Evolutionary conservation across 2,113 vertebrate genomes (phyloP).

Genomic region (Petaurus breviceps): DNA sequence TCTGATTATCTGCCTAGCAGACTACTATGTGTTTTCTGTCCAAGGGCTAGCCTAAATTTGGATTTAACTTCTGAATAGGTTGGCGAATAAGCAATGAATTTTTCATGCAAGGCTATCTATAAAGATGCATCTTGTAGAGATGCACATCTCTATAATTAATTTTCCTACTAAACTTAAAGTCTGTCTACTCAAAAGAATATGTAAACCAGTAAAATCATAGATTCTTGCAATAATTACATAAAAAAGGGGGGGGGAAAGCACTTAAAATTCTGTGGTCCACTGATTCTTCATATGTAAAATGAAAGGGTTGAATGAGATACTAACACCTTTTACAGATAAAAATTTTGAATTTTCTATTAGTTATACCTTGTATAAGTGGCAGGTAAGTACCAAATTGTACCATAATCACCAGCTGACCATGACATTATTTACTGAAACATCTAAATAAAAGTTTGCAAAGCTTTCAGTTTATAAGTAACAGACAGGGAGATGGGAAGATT

Average conservation of each 20-base stretch:
- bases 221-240: not conserved
- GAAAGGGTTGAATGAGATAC: slow-evolving; percentile 5
- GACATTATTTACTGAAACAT: slow-evolving; percentile 27
- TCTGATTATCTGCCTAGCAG: not conserved
- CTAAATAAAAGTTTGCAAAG: slow-evolving; percentile 16
- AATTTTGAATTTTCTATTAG: slow-evolving; percentile 21
- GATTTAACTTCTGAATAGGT: not conserved
- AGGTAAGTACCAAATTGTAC: slow-evolving; percentile 44
- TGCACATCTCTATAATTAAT: not conserved
- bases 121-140: not conserved
- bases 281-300: slow-evolving; percentile 33
- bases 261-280: slow-evolving; percentile 37
- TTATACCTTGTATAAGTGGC: not conserved
- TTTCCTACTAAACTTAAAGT: not conserved
- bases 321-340: slow-evolving; percentile 19
- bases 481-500: slow-evolving; percentile 76
- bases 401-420: not conserved
- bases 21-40: not conserved
- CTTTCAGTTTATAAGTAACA: slow-evolving; percentile 53
- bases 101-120: not conserved
- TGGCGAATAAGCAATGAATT: not conserved
- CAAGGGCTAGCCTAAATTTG: not conserved
- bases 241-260: not conserved
- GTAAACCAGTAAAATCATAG: not conserved
- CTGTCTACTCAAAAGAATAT: not conserved